A percentile compares a stretch with the other conserved stretches of the same genome.
phyloP scores from a whole-genome alignment of 2,113 vertebrate genomes.

The Hydropotes inermis region DNA sequence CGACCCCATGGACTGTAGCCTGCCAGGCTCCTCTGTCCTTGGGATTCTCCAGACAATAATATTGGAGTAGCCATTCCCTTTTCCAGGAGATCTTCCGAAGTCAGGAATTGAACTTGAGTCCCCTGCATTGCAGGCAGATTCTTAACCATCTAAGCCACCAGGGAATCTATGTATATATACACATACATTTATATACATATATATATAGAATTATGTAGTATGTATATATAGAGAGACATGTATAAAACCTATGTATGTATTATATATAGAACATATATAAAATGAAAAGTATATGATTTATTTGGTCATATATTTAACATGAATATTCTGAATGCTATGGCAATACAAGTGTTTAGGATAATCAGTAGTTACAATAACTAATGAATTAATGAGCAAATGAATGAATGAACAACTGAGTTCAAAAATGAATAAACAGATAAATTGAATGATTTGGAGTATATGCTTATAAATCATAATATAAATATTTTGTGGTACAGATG shows the following conservation, averaged over 20 bases:
- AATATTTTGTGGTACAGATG: background rate
- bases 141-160: background rate
- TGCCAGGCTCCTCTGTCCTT: background rate
- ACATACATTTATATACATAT: rapidly evolving
- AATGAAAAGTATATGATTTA: background rate
- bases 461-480: background rate
- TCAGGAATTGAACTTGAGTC: background rate
- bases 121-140: background rate
- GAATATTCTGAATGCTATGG: background rate
- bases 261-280: background rate
- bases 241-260: background rate
- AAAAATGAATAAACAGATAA: background rate
- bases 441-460: background rate
- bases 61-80: background rate
- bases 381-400: background rate
- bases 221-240: background rate
- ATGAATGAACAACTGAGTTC: background rate
- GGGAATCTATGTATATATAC: background rate
- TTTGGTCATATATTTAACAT: background rate
- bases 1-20: background rate
- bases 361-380: background rate
- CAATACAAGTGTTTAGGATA: background rate
- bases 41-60: background rate
- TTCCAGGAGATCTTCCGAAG: background rate
- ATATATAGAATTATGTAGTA: background rate